A percentile compares a stretch with the other conserved stretches of the same genome.
These are phyloP conservation scores for Notarius quadriscutis DNA, from an alignment of 2,113 vertebrate species.

Conservation along the genomic window DNA sequence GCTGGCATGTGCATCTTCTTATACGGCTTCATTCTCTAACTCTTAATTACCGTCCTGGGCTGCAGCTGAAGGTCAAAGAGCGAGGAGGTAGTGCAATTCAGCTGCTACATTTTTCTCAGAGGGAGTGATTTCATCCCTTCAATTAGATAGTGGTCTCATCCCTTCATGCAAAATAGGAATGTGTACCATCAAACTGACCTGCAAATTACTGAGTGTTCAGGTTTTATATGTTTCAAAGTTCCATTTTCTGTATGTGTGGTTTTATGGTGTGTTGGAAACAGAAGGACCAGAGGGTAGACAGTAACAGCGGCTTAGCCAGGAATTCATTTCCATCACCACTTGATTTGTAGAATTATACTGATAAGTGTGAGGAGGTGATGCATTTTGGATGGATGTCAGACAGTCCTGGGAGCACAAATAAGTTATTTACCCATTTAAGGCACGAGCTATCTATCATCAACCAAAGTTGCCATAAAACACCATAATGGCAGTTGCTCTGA, in stretches of 20 bases:
- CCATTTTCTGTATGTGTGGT: neutral
- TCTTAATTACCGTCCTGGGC: slow-evolving; percentile 53
- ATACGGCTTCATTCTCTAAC: slow-evolving; percentile 26
- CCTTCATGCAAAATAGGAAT: neutral
- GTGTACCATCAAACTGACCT: neutral
- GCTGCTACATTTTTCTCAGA: slow-evolving; percentile 31
- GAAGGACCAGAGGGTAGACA: neutral
- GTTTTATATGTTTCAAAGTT: neutral
- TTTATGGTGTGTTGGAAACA: neutral
- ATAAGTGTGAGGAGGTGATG: neutral
- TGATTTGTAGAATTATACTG: neutral
- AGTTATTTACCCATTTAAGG: neutral
- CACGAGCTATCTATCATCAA: neutral
- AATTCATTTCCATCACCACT: neutral
- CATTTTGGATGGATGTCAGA: neutral
- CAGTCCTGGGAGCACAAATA: neutral
- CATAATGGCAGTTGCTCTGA: neutral
- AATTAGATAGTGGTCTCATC: neutral
- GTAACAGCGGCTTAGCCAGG: neutral
- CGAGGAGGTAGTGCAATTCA: slow-evolving; percentile 13
- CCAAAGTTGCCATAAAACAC: neutral
- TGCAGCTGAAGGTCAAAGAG: slow-evolving; percentile 41
- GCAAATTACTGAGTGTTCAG: neutral
- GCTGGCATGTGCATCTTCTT: slow-evolving; percentile 48
- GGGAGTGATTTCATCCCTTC: slow-evolving; percentile 13